These are phyloP conservation scores for Nothoprocta perdicaria DNA, from an alignment of 2,113 vertebrate genomes.

Conservation along the genomic window DNA sequence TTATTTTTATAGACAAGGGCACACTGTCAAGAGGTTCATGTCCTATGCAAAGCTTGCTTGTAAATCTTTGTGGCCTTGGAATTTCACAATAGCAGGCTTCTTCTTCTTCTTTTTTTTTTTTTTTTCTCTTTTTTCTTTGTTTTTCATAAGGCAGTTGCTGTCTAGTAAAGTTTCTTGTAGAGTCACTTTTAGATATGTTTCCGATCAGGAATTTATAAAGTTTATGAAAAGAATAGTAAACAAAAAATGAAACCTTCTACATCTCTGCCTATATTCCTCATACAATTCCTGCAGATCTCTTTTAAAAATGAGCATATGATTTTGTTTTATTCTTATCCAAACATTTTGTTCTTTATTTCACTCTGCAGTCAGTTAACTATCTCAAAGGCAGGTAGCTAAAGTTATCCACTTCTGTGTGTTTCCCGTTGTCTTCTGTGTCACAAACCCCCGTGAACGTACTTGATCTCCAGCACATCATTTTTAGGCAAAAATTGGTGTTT, in stretches of 20 bases:
- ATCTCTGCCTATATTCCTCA: neutral
- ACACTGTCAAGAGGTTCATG: slow-evolving; percentile 22
- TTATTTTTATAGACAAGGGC: slow-evolving; percentile 64
- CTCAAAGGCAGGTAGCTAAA: neutral
- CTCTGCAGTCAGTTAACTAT: neutral
- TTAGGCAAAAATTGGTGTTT: neutral
- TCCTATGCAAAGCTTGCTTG: neutral
- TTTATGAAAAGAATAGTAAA: neutral
- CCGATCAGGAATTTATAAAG: neutral
- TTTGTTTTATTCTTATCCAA: neutral
- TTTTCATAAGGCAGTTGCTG: neutral
- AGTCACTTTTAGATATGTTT: neutral
- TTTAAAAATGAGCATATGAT: neutral
- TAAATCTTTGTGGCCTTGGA: slow-evolving; percentile 41
- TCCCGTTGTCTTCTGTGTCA: neutral
- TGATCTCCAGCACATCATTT: neutral
- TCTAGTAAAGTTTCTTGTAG: neutral
- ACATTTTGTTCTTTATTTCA: neutral
- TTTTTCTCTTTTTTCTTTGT: neutral
- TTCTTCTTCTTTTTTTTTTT: neutral
- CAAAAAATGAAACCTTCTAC: neutral
- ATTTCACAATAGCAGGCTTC: neutral
- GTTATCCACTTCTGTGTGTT: neutral
- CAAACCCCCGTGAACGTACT: neutral
- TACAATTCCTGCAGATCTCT: neutral